A percentile compares a stretch with the other conserved stretches of the same genome.
Conservation (phyloP, 2,888 invertebrate species). For the Heliothis peltigera region DNA sequence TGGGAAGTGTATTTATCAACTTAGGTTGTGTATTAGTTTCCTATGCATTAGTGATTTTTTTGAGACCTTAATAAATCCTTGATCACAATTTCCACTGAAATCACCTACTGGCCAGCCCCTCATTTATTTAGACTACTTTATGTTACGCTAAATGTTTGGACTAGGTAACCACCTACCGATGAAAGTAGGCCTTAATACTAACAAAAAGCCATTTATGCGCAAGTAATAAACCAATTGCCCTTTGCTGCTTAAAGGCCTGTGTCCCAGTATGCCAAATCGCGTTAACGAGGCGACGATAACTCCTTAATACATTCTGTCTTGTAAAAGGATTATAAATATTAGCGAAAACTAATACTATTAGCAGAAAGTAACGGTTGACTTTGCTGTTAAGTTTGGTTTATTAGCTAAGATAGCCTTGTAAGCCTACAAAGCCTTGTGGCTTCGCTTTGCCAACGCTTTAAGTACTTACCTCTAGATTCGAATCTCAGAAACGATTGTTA, state of each 20-base stretch:
- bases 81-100: too few species aligned
- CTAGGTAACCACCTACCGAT: background rate
- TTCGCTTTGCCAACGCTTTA: constrained; percentile 21
- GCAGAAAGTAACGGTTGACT: constrained; percentile 43
- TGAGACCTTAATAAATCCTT: too few species aligned
- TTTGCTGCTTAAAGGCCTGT: constrained; percentile 14
- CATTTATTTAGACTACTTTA: too few species aligned
- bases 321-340: constrained; percentile 49
- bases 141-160: too few species aligned
- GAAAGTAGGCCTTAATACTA: constrained; percentile 8
- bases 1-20: too few species aligned
- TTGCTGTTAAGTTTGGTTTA: constrained; percentile 47
- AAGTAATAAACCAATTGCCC: constrained; percentile 34
- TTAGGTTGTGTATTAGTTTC: too few species aligned
- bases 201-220: constrained; percentile 16
- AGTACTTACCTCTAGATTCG: constrained; percentile 32
- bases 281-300: constrained; percentile 14
- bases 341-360: constrained; percentile 46
- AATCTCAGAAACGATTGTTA: constrained; percentile 48
- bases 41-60: too few species aligned
- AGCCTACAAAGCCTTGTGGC: constrained; percentile 48
- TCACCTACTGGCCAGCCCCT: too few species aligned
- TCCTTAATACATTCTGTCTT: constrained; percentile 34
- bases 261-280: constrained; percentile 18
- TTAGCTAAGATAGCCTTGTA: constrained; percentile 53